Percentiles rank a stretch among this genome's conserved stretches.
Evolutionary conservation across 2,113 vertebrate species (phyloP).

Genomic region (Phyllopteryx taeniolatus): DNA sequence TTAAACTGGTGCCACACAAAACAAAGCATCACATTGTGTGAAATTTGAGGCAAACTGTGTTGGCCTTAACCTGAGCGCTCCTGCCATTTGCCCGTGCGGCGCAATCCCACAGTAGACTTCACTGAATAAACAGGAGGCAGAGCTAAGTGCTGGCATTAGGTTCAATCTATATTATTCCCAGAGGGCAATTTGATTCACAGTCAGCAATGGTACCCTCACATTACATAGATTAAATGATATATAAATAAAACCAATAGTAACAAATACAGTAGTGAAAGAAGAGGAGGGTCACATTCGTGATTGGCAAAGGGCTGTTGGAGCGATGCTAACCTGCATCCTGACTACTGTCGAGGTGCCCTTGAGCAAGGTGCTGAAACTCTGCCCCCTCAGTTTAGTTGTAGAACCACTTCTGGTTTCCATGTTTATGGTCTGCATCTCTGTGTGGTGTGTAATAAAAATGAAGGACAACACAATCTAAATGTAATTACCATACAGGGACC

Average conservation of each 20-base stretch:
- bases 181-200: background rate
- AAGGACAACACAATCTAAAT: background rate
- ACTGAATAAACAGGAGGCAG: slow-evolving; percentile 22
- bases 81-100: background rate
- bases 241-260: background rate
- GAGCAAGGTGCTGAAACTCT: too few relatives aligned
- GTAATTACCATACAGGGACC: background rate
- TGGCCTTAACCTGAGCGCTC: slow-evolving; percentile 6
- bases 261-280: background rate
- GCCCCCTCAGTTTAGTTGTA: too few relatives aligned
- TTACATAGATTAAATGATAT: background rate
- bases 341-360: too few relatives aligned
- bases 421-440: too few relatives aligned
- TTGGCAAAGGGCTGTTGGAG: background rate
- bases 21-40: slow-evolving; percentile 49
- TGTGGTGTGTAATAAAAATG: background rate
- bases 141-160: slow-evolving; percentile 15
- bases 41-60: slow-evolving; percentile 41
- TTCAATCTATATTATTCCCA: background rate
- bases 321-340: too few relatives aligned
- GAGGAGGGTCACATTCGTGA: background rate
- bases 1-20: slow-evolving; percentile 52
- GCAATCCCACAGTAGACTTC: slow-evolving; percentile 1
- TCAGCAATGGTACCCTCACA: background rate
- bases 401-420: too few relatives aligned